These are phyloP conservation scores for Solenopsis invicta DNA, from an alignment of 1,140 invertebrate genomes.

Conservation along the genomic window DNA sequence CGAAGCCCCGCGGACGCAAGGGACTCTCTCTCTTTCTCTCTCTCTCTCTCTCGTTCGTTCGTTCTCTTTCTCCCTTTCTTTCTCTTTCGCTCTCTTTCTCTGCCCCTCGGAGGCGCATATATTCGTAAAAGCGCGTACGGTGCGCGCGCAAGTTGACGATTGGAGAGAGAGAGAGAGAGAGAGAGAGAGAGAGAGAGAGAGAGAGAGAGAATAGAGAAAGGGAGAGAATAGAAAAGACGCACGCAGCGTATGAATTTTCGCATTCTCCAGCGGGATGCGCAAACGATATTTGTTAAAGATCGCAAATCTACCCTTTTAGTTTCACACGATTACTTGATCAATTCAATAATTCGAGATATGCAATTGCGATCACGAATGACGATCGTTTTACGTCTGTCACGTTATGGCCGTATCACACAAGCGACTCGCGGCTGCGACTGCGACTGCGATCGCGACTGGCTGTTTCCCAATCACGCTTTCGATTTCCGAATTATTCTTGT, in stretches of 20 bases:
- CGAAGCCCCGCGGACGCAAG: constrained; percentile 76
- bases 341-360: background rate
- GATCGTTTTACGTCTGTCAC: background rate
- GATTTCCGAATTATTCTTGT: no score
- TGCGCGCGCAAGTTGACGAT: constrained; percentile 27
- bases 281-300: no score
- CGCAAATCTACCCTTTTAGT: background rate
- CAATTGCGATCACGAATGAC: background rate
- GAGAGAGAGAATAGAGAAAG: background rate
- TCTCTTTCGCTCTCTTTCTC: background rate
- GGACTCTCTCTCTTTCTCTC: constrained; percentile 57
- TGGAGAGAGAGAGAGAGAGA: background rate
- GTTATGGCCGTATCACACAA: no score
- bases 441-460: no score
- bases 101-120: background rate
- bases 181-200: background rate
- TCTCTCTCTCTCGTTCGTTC: constrained; percentile 11
- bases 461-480: no score
- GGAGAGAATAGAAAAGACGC: background rate
- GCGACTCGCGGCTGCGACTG: no score
- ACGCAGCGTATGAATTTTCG: background rate
- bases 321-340: background rate
- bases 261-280: background rate
- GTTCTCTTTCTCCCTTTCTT: background rate
- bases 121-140: constrained; percentile 19